These are phyloP conservation scores for Drosophila quinaria DNA, from an alignment of 2,888 invertebrate species.

Conservation along the genomic window DNA sequence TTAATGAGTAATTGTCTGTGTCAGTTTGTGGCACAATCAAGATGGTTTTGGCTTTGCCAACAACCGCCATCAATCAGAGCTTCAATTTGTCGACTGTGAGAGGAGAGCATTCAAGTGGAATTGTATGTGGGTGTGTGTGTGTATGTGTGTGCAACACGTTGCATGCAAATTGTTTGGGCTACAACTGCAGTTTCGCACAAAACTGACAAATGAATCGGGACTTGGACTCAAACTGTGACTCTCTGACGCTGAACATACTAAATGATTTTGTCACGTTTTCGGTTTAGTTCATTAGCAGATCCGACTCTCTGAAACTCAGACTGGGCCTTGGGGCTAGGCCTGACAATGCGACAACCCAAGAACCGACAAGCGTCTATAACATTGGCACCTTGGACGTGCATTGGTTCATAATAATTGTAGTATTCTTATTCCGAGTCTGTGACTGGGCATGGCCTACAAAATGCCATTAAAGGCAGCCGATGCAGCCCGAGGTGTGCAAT, in stretches of 20 bases:
- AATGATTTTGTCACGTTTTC: constrained; percentile 79
- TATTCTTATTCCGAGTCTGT: not conserved
- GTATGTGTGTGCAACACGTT: constrained; percentile 37
- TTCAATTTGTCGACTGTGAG: constrained; percentile 15
- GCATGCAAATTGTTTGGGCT: constrained; percentile 57
- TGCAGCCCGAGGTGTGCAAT: constrained; percentile 66
- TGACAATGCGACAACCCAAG: constrained; percentile 27
- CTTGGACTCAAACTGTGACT: constrained; percentile 6
- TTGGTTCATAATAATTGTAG: constrained; percentile 38
- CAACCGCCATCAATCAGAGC: constrained; percentile 58
- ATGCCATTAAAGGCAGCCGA: constrained; percentile 66
- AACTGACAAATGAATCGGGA: constrained; percentile 71
- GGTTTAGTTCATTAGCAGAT: constrained; percentile 74
- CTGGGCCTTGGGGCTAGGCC: constrained; percentile 52
- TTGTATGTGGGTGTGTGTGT: constrained; percentile 30
- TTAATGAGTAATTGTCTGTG: constrained; percentile 49
- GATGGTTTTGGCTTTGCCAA: constrained; percentile 21
- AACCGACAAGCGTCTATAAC: constrained; percentile 15
- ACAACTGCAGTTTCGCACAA: constrained; percentile 71
- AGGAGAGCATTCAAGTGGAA: not conserved
- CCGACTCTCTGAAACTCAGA: constrained; percentile 23
- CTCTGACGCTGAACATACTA: constrained; percentile 59
- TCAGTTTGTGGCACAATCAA: constrained; percentile 24
- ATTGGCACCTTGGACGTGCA: constrained; percentile 40
- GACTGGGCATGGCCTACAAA: constrained; percentile 66